phyloP scores from a whole-genome alignment of 2,113 vertebrate genomes.

The Cercocebus atys region DNA sequence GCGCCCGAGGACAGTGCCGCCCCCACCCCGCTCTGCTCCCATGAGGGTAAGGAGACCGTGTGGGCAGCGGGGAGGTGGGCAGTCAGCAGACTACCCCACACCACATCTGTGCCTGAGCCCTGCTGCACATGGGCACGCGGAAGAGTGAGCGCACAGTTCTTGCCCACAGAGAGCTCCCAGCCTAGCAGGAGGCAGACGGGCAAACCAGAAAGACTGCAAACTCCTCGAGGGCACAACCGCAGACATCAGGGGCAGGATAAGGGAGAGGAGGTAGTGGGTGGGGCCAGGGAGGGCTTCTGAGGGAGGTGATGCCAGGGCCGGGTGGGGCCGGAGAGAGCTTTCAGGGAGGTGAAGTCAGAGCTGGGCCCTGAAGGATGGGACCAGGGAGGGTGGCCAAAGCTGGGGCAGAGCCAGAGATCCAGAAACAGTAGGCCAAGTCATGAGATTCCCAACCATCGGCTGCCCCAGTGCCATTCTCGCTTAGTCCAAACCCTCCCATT shows the following conservation, averaged over 20 bases:
- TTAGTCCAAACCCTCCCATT: neutral
- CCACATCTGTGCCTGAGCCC: neutral
- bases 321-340: neutral
- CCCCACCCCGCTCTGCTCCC: neutral
- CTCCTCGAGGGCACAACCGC: fast-evolving
- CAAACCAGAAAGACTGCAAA: neutral
- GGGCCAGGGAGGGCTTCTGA: neutral
- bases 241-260: no score
- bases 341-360: neutral
- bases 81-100: fast-evolving
- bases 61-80: neutral
- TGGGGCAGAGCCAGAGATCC: neutral
- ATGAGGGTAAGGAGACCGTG: neutral
- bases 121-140: neutral
- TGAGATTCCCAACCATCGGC: neutral
- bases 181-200: neutral
- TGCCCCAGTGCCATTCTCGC: neutral
- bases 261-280: neutral
- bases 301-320: neutral
- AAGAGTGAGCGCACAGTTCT: neutral
- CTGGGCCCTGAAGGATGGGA: neutral
- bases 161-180: neutral
- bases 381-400: neutral
- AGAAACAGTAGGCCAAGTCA: neutral
- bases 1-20: neutral